Percentiles rank a stretch among this genome's conserved stretches.
phyloP scores from a whole-genome alignment of 2,797 vertebrate genomes.

The Cynodonichthys magdalenae region DNA sequence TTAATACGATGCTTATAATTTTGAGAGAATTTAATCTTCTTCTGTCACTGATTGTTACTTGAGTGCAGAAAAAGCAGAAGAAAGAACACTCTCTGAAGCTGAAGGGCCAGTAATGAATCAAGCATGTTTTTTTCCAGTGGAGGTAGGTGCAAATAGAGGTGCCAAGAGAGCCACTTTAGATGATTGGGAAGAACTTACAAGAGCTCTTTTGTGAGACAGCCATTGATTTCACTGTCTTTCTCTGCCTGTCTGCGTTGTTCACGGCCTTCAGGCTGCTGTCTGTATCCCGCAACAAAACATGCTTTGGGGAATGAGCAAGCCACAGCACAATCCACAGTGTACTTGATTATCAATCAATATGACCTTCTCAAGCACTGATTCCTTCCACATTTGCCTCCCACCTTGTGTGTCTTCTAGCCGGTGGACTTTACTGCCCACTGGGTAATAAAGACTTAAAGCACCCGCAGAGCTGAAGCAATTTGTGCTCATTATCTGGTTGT shows the following conservation, averaged over 20 bases:
- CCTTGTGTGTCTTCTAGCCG: constrained; percentile 45
- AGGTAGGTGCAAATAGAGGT: constrained; percentile 37
- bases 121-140: constrained; percentile 23
- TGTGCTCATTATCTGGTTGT: constrained; percentile 58
- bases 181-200: constrained; percentile 62
- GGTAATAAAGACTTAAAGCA: constrained; percentile 55
- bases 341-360: constrained; percentile 75
- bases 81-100: constrained; percentile 27
- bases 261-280: constrained; percentile 62
- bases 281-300: constrained; percentile 69
- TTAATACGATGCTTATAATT: constrained; percentile 25
- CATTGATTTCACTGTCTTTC: constrained; percentile 77
- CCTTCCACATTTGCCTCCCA: constrained; percentile 39
- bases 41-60: constrained; percentile 39
- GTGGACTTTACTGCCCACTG: constrained; percentile 38
- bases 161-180: constrained; percentile 58
- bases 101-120: constrained; percentile 49
- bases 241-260: constrained; percentile 61
- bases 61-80: constrained; percentile 15
- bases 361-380: constrained; percentile 68
- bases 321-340: constrained; percentile 59
- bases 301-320: constrained; percentile 51
- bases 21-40: constrained; percentile 23
- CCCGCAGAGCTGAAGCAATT: constrained; percentile 57
- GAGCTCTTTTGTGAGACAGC: constrained; percentile 54